These are phyloP conservation scores for Hemistola chrysoprasaria DNA, from an alignment of 2,888 invertebrate genomes.

Conservation along the genomic window DNA sequence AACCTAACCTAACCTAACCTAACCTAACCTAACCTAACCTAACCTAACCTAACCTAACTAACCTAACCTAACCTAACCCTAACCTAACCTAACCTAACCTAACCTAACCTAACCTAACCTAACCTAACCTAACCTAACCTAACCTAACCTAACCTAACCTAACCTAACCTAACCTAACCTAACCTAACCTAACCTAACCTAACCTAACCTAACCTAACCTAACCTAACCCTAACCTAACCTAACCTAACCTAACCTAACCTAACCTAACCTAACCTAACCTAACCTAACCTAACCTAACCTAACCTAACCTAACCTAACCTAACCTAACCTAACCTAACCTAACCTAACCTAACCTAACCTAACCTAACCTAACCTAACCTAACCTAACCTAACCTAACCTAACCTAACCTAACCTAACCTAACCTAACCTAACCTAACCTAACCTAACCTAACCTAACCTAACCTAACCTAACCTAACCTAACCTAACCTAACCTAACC, in stretches of 20 bases:
- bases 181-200: conserved; percentile 31
- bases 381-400: conserved; percentile 34
- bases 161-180: conserved; percentile 33
- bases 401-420: conserved; percentile 34
- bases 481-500: conserved; percentile 30
- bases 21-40: conserved; percentile 29
- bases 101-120: conserved; percentile 33
- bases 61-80: conserved; percentile 29
- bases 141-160: conserved; percentile 33
- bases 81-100: conserved; percentile 34
- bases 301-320: conserved; percentile 33
- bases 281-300: conserved; percentile 35
- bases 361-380: conserved; percentile 33
- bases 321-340: conserved; percentile 32
- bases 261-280: conserved; percentile 34
- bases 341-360: conserved; percentile 33
- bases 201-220: conserved; percentile 31
- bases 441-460: conserved; percentile 31
- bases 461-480: conserved; percentile 30
- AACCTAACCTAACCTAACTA: conserved; percentile 33
- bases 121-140: conserved; percentile 34
- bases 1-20: conserved; percentile 32
- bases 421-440: conserved; percentile 34
- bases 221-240: conserved; percentile 33
- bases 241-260: conserved; percentile 36